Evolutionary conservation across 1,140 invertebrate species (phyloP), one percentile per base, ranked within the genome.

Genomic region (Varroa destructor): DNA sequence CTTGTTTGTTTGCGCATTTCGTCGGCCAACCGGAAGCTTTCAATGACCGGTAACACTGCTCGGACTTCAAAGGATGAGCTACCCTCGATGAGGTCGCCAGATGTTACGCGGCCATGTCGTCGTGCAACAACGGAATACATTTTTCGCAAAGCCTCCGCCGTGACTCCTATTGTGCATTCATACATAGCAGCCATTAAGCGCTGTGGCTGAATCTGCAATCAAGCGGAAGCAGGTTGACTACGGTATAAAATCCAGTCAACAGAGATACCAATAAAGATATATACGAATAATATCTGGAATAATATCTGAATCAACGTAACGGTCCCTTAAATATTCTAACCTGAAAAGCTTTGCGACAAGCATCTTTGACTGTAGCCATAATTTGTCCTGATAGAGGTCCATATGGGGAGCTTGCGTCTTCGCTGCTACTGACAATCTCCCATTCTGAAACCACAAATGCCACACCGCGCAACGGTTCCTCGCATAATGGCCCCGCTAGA

Each of bases 131-230:
- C 91, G 0, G 88, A 89, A 80, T 98, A 97, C 77, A 97, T 84
- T 83, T 91, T 94, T 90, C 92, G 94, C 77, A 99, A 83, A 74
- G 93, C 90, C 81, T 94, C 91, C 1, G 89, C 87, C 75, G 90
- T 92, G 10, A 93, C 92, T 77, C 91, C 85, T 73, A 99, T 93
- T 75, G 86, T 88, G 80, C 93, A 97, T 54, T 86, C 89, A 79
- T 97, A 99, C 92, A 98, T 97, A 0, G 96, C 93, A 10, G 89
- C 89, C 82, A 97, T 91, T 2, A 99, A 79, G 72, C 96, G 83
- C 77, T 93, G 91, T 4, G 90, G 87, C 78, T 93, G 89, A 51
- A 86, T 85, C 79, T 92, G 61, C 46, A 40, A 46, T 40, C 12
- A 3, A 14, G 57, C 14, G 12, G 12, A 58, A 25, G 25, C 46